Evolutionary conservation across 2,888 invertebrate species (phyloP).

Genomic region (Heliconius hortense): DNA sequence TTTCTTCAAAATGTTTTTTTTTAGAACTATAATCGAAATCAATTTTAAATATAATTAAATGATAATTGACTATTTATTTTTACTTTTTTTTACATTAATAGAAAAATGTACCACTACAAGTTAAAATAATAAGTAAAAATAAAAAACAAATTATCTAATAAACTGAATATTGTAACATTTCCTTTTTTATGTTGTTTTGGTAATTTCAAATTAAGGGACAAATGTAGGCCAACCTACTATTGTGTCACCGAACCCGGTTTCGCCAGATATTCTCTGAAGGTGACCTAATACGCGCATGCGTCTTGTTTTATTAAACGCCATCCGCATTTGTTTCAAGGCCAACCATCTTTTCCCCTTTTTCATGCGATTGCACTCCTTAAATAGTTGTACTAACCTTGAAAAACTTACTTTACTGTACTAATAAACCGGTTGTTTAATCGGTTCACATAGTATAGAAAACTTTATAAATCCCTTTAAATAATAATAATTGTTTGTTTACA

Average conservation of each 20-base stretch:
- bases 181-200: background rate
- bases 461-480: background rate
- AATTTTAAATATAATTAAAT: background rate
- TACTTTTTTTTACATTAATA: background rate
- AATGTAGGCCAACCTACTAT: constrained; percentile 14
- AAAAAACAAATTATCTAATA: background rate
- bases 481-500: background rate
- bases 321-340: constrained; percentile 47
- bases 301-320: constrained; percentile 45
- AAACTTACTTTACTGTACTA: constrained; percentile 32
- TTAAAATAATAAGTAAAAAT: background rate
- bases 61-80: background rate
- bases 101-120: background rate
- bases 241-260: constrained; percentile 18
- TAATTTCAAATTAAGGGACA: background rate
- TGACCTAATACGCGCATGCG: constrained; percentile 62
- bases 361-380: constrained; percentile 47
- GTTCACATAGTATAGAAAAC: constrained; percentile 9
- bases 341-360: constrained; percentile 44
- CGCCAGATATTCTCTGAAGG: constrained; percentile 46
- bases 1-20: background rate
- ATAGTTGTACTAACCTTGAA: constrained; percentile 55
- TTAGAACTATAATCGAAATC: background rate
- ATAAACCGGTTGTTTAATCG: constrained; percentile 49
- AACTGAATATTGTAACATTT: background rate